A percentile compares a stretch with the other conserved stretches of the same genome.
These are phyloP conservation scores for Lasaia peninsularis DNA, from an alignment of 1,140 invertebrate genomes.

Conservation along the genomic window DNA sequence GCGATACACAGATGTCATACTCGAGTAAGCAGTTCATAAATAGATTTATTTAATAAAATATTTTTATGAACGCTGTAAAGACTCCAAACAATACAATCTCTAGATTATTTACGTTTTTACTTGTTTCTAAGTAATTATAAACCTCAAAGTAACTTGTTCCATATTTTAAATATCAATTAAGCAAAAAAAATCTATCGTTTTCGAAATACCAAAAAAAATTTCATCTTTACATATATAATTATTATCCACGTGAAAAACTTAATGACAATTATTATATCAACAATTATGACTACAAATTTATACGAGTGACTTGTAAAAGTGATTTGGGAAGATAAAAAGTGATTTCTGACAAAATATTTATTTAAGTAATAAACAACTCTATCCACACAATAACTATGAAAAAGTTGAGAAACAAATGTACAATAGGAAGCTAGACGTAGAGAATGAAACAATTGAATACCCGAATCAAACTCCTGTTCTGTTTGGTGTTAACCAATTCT, in stretches of 20 bases:
- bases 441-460: slow-evolving; percentile 72
- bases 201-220: too few relatives aligned
- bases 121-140: too few relatives aligned
- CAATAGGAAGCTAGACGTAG: slow-evolving; percentile 51
- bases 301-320: neutral
- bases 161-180: too few relatives aligned
- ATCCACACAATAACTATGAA: slow-evolving; percentile 31
- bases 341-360: slow-evolving; percentile 35
- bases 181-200: too few relatives aligned
- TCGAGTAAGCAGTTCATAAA: too few relatives aligned
- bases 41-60: too few relatives aligned
- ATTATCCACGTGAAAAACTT: neutral
- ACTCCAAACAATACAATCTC: too few relatives aligned
- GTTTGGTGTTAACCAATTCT: slow-evolving; percentile 70
- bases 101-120: too few relatives aligned
- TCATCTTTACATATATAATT: too few relatives aligned
- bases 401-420: slow-evolving; percentile 42
- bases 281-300: slow-evolving; percentile 4
- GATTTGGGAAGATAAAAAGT: slow-evolving; percentile 13
- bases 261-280: neutral
- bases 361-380: slow-evolving; percentile 51
- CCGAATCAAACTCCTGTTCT: slow-evolving; percentile 62
- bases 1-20: too few relatives aligned
- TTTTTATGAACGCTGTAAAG: too few relatives aligned
- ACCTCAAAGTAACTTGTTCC: too few relatives aligned